Conservation (phyloP, 2,113 vertebrate species). For the Callionymus lyra region DNA sequence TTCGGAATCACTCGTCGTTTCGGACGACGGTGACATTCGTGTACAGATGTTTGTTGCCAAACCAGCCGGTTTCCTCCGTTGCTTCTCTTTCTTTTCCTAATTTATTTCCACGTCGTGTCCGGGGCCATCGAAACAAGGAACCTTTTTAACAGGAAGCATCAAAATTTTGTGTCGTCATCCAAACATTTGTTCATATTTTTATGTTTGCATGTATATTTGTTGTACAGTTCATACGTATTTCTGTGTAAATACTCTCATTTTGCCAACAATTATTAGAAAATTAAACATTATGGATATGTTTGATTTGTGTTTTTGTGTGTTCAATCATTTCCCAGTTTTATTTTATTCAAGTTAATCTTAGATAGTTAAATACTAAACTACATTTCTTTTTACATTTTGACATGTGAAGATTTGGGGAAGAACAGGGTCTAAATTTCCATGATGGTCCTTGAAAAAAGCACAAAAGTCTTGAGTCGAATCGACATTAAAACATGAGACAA, state of each 20-base stretch:
- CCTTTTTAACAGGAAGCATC: slow-evolving; percentile 43
- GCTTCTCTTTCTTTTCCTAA: too few relatives aligned
- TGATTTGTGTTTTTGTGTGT: slow-evolving; percentile 3
- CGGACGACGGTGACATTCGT: too few relatives aligned
- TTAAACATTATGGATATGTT: slow-evolving; percentile 77
- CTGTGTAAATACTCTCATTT: slow-evolving; percentile 86
- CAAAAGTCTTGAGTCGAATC: too few relatives aligned
- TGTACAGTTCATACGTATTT: slow-evolving; percentile 81
- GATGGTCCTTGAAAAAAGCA: too few relatives aligned
- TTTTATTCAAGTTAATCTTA: slow-evolving; percentile 5
- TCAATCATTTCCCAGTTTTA: background rate
- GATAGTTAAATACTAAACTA: too few relatives aligned
- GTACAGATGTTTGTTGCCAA: slow-evolving; percentile 43
- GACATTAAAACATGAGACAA: too few relatives aligned
- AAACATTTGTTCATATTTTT: slow-evolving; percentile 43
- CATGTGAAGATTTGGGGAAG: too few relatives aligned
- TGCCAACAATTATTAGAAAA: slow-evolving; percentile 83
- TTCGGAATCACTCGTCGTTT: too few relatives aligned
- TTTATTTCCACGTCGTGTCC: slow-evolving; percentile 39
- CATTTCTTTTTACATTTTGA: too few relatives aligned
- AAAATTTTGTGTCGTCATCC: slow-evolving; percentile 18
- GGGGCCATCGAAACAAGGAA: slow-evolving; percentile 33
- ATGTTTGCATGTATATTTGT: slow-evolving; percentile 92
- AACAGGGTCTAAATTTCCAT: too few relatives aligned
- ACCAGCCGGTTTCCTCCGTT: slow-evolving; percentile 3